Conservation (phyloP, 2,888 invertebrate species). For the Oscheius sp. region DNA sequence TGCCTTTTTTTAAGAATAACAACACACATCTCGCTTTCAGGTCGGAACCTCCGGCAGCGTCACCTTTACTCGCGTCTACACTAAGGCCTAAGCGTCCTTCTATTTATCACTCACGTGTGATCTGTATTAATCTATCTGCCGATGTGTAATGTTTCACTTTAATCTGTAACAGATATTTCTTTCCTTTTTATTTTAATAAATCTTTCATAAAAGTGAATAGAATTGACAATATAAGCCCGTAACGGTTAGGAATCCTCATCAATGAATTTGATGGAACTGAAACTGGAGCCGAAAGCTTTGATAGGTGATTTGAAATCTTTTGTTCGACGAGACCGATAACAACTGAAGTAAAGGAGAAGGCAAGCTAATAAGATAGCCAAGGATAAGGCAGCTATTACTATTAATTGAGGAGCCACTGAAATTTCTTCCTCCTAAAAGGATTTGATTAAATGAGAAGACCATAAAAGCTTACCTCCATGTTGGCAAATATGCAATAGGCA, state of each 20-base stretch:
- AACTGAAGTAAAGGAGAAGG: conserved; percentile 38
- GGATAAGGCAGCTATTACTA: conserved; percentile 41
- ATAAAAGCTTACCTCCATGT: conserved; percentile 39
- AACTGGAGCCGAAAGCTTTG: conserved; percentile 59
- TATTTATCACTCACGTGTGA: too few relatives aligned
- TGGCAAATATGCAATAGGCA: conserved; percentile 57
- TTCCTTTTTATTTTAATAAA: conserved; percentile 1
- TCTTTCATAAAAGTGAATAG: neutral
- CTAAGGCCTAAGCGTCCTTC: conserved; percentile 43
- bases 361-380: conserved; percentile 46
- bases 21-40: conserved; percentile 33
- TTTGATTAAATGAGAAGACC: neutral
- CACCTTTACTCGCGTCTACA: conserved; percentile 64
- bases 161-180: neutral
- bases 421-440: conserved; percentile 29
- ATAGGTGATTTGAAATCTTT: conserved; percentile 44
- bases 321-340: conserved; percentile 42
- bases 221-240: conserved; percentile 23
- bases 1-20: neutral
- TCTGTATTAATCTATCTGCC: neutral
- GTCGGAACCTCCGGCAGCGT: conserved; percentile 54
- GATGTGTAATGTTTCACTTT: neutral
- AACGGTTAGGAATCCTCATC: conserved; percentile 52
- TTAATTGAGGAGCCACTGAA: conserved; percentile 42
- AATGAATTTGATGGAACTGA: conserved; percentile 62